Evolutionary conservation across 2,113 vertebrate species (phyloP), one percentile per base, ranked within the genome.

Genomic region (Arizona elegans): DNA sequence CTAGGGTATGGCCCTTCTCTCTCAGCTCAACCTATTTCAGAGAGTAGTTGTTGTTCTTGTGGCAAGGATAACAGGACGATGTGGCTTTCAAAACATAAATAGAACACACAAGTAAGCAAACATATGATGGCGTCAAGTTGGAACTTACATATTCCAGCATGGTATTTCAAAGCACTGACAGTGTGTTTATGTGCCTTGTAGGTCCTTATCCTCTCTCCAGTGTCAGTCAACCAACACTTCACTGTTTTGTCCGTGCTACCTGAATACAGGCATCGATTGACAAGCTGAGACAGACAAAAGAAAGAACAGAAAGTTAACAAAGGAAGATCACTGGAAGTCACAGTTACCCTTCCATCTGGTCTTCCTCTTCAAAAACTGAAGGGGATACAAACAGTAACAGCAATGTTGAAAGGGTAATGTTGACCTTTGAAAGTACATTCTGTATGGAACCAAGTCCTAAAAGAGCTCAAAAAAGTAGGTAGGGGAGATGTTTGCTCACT

Each of bases 151-250:
- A 98, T 97, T 90, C 98, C 98, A 4, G 96, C 96, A 0, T 98
- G 98, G 96, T 97, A 97, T 95, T 97, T 98, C 97, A 98, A 97
- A 95, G 97, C 96, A 95, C 98, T 98, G 92, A 98, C 97, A 21
- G 97, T 98, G 97, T 97, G 98, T 81, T 98, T 96, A 96, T 98
- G 98, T 91, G 97, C 95, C 5, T 97, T 96, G 96, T 98, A 98
- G 0, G 98, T 98, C 92, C 97, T 96, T 95, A 98, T 95, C 1
- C 92, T 93, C 96, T 98, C 97, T 38, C 97, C 98, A 0, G 97
- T 98, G 93, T 98, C 98, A 0, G 96, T 96, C 94, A 97, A 96
- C 98, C 98, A 98, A 96, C 98, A 98, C 95, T 98, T 98, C 92
- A 97, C 98, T 0, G 98, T 98, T 96, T 97, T 96, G 97, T 98